A percentile compares a stretch with the other conserved stretches of the same genome.
Conservation (phyloP, 1,140 invertebrate genomes). For the Andrena cerasifolii region DNA sequence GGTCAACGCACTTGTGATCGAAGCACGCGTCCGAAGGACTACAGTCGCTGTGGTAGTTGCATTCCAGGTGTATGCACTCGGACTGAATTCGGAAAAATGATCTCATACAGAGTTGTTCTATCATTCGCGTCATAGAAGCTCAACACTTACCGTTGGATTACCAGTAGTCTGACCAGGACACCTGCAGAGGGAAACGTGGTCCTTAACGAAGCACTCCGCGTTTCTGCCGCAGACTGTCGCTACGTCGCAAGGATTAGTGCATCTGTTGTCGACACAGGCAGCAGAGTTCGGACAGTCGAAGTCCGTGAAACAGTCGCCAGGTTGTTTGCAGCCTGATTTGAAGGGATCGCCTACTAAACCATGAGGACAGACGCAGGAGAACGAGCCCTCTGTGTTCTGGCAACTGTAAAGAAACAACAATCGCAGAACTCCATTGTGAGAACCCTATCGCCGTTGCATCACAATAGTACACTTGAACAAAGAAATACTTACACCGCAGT, state of each 20-base stretch:
- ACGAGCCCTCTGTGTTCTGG: conserved; percentile 90
- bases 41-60: conserved; percentile 91
- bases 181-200: conserved; percentile 88
- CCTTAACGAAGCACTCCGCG: conserved; percentile 87
- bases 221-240: conserved; percentile 87
- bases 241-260: conserved; percentile 90
- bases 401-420: conserved; percentile 81
- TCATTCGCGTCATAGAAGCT: background rate
- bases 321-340: conserved; percentile 86
- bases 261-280: conserved; percentile 89
- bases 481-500: conserved; percentile 87
- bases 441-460: background rate
- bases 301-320: conserved; percentile 91
- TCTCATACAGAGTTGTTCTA: too few species aligned
- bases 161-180: conserved; percentile 90
- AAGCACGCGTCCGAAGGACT: conserved; percentile 87
- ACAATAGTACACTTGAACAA: background rate
- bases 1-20: conserved; percentile 90
- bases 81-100: conserved; percentile 61
- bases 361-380: conserved; percentile 88
- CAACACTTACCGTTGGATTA: conserved; percentile 84
- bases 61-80: conserved; percentile 89
- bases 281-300: conserved; percentile 90
- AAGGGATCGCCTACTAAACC: conserved; percentile 91
- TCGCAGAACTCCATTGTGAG: conserved; percentile 10